phyloP scores from a whole-genome alignment of 1,140 invertebrate species.

The Sitophilus oryzae region DNA sequence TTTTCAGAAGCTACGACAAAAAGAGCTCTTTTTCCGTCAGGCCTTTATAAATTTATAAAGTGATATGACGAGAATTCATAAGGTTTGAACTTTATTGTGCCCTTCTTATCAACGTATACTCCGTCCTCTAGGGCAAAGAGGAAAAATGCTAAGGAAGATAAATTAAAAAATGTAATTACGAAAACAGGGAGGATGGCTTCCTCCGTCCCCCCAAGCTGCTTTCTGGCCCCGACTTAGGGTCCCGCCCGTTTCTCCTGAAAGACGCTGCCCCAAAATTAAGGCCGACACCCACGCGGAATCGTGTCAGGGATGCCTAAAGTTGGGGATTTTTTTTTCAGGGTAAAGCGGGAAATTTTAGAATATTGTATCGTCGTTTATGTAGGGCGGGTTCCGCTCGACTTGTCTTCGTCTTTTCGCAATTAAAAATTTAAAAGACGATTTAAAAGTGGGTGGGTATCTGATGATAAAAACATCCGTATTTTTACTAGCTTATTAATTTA shows the following conservation, averaged over 20 bases:
- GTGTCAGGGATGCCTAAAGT: not conserved
- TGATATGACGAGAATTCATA: not conserved
- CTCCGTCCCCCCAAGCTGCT: too few species aligned
- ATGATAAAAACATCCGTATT: too few species aligned
- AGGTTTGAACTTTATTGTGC: not conserved
- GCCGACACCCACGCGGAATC: not conserved
- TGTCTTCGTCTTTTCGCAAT: too few species aligned
- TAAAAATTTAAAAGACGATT: too few species aligned
- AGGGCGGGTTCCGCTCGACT: too few species aligned
- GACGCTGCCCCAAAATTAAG: not conserved
- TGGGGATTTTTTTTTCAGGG: not conserved
- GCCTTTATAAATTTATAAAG: not conserved
- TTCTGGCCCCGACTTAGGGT: not conserved
- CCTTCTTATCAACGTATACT: not conserved
- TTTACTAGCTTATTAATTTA: too few species aligned
- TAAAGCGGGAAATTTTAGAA: too few species aligned
- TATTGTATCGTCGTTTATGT: too few species aligned
- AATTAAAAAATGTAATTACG: slow-evolving; percentile 42
- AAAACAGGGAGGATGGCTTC: slow-evolving; percentile 11
- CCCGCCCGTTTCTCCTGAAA: not conserved
- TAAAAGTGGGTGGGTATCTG: too few species aligned
- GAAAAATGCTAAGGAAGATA: slow-evolving; percentile 36
- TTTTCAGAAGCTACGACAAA: not conserved
- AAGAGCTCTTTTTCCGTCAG: not conserved
- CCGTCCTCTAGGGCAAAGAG: not conserved